Percentiles rank a stretch among this genome's conserved stretches.
phyloP scores from a whole-genome alignment of 2,797 vertebrate species.

The Eospalax fontanierii region DNA sequence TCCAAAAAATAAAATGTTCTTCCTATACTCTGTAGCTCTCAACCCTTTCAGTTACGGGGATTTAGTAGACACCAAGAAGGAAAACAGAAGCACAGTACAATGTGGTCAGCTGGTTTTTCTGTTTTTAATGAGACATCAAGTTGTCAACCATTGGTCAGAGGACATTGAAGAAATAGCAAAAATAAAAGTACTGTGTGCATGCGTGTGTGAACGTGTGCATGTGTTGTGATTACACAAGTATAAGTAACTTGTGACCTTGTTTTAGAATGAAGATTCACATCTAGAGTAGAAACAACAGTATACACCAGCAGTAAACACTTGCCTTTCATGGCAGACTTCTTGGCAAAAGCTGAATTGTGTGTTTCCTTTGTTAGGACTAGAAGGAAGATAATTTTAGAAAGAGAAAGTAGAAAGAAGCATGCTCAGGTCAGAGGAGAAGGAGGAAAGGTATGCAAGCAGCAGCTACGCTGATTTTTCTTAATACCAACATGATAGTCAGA shows the following conservation, averaged over 20 bases:
- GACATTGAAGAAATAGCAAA: neutral
- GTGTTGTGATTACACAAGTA: neutral
- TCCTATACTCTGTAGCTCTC: neutral
- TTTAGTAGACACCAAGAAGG: neutral
- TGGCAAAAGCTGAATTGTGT: neutral
- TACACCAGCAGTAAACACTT: neutral
- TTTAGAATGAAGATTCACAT: neutral
- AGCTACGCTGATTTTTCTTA: conserved; percentile 3
- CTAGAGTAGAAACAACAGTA: neutral
- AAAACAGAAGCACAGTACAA: neutral
- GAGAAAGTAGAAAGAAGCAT: neutral
- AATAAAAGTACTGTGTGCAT: neutral
- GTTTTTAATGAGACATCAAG: neutral
- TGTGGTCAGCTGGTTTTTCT: neutral
- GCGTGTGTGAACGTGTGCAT: neutral
- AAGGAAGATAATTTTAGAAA: conserved; percentile 10
- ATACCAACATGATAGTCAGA: neutral
- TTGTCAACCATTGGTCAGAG: neutral
- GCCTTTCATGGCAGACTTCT: neutral
- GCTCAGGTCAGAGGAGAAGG: neutral
- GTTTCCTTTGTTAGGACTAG: neutral
- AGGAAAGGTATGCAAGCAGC: neutral
- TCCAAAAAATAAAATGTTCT: neutral
- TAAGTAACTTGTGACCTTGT: neutral
- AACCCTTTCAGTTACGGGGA: neutral